Evolutionary conservation across 1,140 invertebrate species (phyloP).

Genomic region (Agrypnia vestita): DNA sequence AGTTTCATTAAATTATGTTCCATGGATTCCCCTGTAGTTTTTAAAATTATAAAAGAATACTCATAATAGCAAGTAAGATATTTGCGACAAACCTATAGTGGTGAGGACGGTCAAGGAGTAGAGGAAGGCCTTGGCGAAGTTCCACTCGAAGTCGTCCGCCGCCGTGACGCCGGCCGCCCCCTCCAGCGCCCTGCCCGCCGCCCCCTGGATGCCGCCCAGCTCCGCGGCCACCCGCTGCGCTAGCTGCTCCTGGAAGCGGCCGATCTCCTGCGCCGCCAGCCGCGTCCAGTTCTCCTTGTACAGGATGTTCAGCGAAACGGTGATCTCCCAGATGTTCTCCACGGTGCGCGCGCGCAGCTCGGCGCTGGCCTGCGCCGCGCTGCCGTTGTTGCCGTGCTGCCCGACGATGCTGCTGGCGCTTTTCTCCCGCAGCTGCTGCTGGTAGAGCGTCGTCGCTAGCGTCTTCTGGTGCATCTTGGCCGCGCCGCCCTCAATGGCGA

Average conservation of each 20-base stretch:
- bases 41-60: not conserved
- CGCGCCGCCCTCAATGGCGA: slow-evolving; percentile 88
- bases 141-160: slow-evolving; percentile 86
- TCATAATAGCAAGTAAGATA: not conserved
- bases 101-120: slow-evolving; percentile 97
- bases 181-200: slow-evolving; percentile 69
- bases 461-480: slow-evolving; percentile 79
- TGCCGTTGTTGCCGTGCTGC: slow-evolving; percentile 62
- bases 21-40: no score
- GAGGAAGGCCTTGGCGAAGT: slow-evolving; percentile 93
- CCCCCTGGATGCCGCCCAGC: slow-evolving; percentile 72
- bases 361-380: slow-evolving; percentile 65
- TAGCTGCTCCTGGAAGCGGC: slow-evolving; percentile 90
- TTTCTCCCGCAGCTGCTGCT: slow-evolving; percentile 69
- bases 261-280: slow-evolving; percentile 88
- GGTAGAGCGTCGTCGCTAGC: slow-evolving; percentile 75
- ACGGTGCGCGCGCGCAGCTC: slow-evolving; percentile 81
- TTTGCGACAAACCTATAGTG: slow-evolving; percentile 90
- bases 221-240: slow-evolving; percentile 85
- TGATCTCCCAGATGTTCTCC: slow-evolving; percentile 95
- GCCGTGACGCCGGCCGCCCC: slow-evolving; percentile 65
- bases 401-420: slow-evolving; percentile 65
- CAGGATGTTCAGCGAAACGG: slow-evolving; percentile 92
- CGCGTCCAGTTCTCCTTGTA: slow-evolving; percentile 97
- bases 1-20: no score